Conservation (phyloP, 2,797 vertebrate species). For the Mormyrops boulengeri region DNA sequence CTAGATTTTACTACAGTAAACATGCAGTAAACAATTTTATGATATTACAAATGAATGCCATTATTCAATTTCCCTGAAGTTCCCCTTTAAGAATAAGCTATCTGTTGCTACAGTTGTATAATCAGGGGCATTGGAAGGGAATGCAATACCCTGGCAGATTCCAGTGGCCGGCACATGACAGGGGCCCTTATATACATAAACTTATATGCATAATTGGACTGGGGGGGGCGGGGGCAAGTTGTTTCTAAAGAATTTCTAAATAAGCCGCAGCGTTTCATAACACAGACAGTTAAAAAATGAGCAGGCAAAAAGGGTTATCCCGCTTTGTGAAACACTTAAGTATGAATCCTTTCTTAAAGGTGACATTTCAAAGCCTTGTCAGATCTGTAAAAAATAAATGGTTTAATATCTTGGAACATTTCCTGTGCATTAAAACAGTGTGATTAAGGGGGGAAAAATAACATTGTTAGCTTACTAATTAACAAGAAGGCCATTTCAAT, state of each 20-base stretch:
- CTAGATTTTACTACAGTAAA: background rate
- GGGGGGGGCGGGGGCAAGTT: background rate
- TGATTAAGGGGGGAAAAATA: conserved; percentile 1
- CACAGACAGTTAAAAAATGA: background rate
- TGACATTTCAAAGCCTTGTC: background rate
- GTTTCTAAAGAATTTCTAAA: background rate
- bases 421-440: background rate
- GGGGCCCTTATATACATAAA: background rate
- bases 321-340: conserved; percentile 2
- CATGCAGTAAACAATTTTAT: background rate
- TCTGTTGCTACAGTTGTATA: background rate
- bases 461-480: background rate
- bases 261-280: background rate
- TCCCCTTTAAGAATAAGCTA: background rate
- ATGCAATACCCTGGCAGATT: background rate
- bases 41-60: background rate
- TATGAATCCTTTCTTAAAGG: background rate
- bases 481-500: background rate
- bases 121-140: background rate
- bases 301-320: background rate
- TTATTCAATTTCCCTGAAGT: background rate
- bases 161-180: background rate
- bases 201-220: background rate
- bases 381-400: background rate
- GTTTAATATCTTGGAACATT: background rate